Base-by-base conservation (phyloP, 2,797 vertebrate species). In the Sebastes flavidus region DNA sequence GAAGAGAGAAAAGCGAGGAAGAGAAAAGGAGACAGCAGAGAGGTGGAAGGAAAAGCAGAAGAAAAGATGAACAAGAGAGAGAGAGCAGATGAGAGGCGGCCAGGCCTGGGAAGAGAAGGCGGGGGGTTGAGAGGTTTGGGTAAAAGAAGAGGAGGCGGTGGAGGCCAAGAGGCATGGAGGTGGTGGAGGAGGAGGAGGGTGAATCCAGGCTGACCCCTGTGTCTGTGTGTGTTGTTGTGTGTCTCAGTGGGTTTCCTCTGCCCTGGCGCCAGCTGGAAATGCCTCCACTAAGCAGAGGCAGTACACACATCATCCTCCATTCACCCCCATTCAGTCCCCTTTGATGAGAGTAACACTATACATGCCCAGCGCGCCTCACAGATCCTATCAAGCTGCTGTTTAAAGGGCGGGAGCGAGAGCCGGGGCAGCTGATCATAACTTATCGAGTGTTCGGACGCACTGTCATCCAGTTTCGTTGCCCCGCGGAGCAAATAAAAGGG, bases 211-310 rank as follows among this genome's bases (percentile, higher is more conserved):
- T 94, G 94, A 94, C 94, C 95, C 88, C 93, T 88, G 84, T 93
- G 91, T 94, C 91, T 95, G 84, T 94, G 91, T 95, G 94, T 94
- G 94, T 95, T 93, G 93, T 93, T 95, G 93, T 94, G 93, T 91
- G 89, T 92, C 94, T 94, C 94, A 95, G 94, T 95, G 93, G 94
- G 94, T 94, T 95, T 94, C 94, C 91, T 91, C 84, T 90, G 90
- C 89, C 79, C 94, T 96, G 96, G 95, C 96, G 95, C 96, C 95
- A 95, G 93, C 91, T 94, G 93, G 94, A 95, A 95, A 95, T 95
- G 94, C 92, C 92, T 95, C 90, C 91, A 83, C 93, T 88, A 91
- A 93, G 93, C 93, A 92, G 87, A 93, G 90, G 88, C 91, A 93
- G 88, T 88, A 88, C 88, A 94, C 92, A 91, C 94, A 93, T 92